Percentiles rank a stretch among this genome's conserved stretches.
Conservation (phyloP, 2,888 invertebrate species). For the Oxyteleia sp. region DNA sequence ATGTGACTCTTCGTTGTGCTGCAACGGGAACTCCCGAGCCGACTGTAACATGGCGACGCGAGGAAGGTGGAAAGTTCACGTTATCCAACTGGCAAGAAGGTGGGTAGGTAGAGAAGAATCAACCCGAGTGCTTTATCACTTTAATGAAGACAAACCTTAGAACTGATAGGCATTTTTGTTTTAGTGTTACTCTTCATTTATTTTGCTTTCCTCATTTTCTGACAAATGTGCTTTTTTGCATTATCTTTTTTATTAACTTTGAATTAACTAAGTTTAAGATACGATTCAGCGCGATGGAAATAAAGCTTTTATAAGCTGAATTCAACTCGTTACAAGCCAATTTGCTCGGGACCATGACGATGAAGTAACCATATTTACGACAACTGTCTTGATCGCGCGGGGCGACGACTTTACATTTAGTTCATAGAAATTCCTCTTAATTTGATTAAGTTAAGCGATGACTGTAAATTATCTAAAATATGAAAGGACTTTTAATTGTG, state of each 20-base stretch:
- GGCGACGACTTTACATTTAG: slow-evolving; percentile 31
- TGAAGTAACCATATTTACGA: slow-evolving; percentile 38
- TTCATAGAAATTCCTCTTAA: slow-evolving; percentile 41
- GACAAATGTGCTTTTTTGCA: slow-evolving; percentile 44
- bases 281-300: slow-evolving; percentile 37
- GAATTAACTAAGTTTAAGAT: slow-evolving; percentile 57
- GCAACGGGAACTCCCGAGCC: too few relatives aligned
- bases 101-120: slow-evolving; percentile 73
- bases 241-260: slow-evolving; percentile 47
- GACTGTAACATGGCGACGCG: too few relatives aligned
- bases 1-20: too few relatives aligned
- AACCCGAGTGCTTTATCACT: slow-evolving; percentile 57
- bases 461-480: slow-evolving; percentile 22
- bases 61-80: slow-evolving; percentile 89
- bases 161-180: slow-evolving; percentile 53
- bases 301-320: slow-evolving; percentile 59
- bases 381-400: slow-evolving; percentile 15
- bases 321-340: slow-evolving; percentile 57
- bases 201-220: slow-evolving; percentile 48
- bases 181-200: slow-evolving; percentile 49
- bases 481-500: slow-evolving; percentile 34
- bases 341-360: slow-evolving; percentile 45
- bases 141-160: slow-evolving; percentile 60
- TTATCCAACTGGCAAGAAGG: slow-evolving; percentile 86
- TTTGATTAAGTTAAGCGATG: slow-evolving; percentile 35